Evolutionary conservation across 2,113 vertebrate genomes (phyloP).

Genomic region (Peromyscus maniculatus): DNA sequence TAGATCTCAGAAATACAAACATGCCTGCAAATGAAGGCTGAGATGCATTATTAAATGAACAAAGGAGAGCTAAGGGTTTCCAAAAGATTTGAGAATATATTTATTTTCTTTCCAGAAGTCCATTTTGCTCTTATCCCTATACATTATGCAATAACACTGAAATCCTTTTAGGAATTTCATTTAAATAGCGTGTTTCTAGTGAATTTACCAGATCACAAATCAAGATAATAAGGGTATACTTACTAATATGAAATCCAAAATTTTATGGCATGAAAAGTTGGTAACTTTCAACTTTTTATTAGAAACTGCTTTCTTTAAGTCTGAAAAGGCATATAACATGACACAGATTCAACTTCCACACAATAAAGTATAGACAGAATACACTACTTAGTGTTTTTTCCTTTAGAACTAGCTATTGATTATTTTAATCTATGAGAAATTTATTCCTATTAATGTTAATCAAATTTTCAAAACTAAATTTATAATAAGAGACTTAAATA

Average conservation of each 20-base stretch:
- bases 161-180: background rate
- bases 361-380: background rate
- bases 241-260: background rate
- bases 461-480: background rate
- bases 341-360: background rate
- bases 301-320: background rate
- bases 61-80: background rate
- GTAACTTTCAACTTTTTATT: background rate
- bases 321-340: background rate
- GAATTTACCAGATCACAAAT: background rate
- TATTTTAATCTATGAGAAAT: background rate
- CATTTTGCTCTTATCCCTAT: background rate
- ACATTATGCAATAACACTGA: background rate
- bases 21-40: background rate
- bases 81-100: slow-evolving; percentile 43
- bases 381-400: background rate
- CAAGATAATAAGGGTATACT: background rate
- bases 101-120: background rate
- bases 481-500: slow-evolving; percentile 29
- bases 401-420: background rate
- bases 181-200: slow-evolving; percentile 22
- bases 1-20: background rate
- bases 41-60: slow-evolving; percentile 45
- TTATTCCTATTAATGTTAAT: background rate
- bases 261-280: background rate